Percentiles rank a stretch among this genome's conserved stretches.
Conservation (phyloP, 2,797 vertebrate species). For the Dipus sagitta region DNA sequence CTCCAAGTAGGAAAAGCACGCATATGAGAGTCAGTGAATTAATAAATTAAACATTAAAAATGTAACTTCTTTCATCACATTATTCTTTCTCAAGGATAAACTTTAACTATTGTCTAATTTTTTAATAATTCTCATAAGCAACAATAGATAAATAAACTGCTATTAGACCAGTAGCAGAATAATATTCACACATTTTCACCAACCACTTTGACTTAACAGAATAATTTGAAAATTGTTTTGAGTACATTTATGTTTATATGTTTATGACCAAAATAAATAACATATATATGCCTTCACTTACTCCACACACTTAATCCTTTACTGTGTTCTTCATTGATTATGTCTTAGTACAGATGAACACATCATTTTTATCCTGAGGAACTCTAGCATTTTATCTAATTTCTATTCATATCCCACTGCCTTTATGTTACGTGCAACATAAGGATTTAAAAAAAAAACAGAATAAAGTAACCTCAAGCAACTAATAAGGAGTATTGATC, state of each 20-base stretch:
- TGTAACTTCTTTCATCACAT: background rate
- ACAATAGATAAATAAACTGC: background rate
- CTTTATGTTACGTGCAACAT: background rate
- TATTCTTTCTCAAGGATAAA: background rate
- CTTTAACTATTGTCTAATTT: background rate
- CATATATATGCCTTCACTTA: background rate
- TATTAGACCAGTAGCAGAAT: constrained; percentile 11
- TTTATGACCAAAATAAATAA: constrained; percentile 21
- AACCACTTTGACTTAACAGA: background rate
- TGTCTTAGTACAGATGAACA: background rate
- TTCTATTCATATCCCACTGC: background rate
- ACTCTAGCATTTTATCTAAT: background rate
- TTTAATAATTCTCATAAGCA: background rate
- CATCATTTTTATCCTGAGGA: background rate
- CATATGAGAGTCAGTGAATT: background rate
- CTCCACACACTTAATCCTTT: background rate
- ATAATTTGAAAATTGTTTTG: constrained; percentile 48
- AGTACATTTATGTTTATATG: background rate
- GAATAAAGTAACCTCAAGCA: background rate
- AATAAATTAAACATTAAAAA: constrained; percentile 19
- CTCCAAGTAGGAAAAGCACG: background rate
- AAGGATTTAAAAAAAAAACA: constrained; percentile 22
- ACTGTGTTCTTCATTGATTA: background rate
- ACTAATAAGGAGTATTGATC: constrained; percentile 65
- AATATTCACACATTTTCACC: background rate